Base-by-base conservation (phyloP, 2,888 invertebrate species). In the Cryptus armator region DNA sequence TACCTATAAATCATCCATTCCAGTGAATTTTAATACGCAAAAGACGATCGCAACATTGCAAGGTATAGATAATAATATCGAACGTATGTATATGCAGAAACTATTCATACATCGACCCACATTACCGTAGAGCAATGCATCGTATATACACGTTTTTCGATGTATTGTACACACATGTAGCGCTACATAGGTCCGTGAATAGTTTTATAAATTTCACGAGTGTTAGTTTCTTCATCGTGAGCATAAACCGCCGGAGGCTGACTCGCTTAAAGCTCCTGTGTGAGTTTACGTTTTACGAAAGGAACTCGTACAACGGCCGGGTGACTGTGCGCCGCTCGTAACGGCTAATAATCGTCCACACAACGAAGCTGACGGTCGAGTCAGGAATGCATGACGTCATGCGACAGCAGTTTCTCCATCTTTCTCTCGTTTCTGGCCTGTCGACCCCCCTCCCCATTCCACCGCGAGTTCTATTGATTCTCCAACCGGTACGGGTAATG, bases 361-460 rank as follows among this genome's bases (percentile, higher is more conserved):
- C 80, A 32, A 43, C 51, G 53, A 32, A 53, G 84, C 76, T 78
- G 86, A 82, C 83, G 64, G 56, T 44, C 68, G 70, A 75, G 75
- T 71, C 74, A 84, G 81, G 86, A 86, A 86, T 86, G 83, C 86
- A 75, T 86, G 86, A 86, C 86, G 86, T 86, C 86, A 86, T 70
- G 7, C 9, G 46, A 16, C 19, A 37, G 66, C 46, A 19, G n/a
- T 82, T 44, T n/a, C 59, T n/a, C 16, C 37, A 16, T 77, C 59
- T 75, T n/a, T 59, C 32, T 64, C 44, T 44, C 53, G 24, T 24
- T 24, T 56, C 56, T 24, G 24, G 1, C 19, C 56, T 24, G 56
- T 19, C 24, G 19, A 3, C 56, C 5, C 24, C 56, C 12, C 24
- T 3, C 19, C 10, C 37, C 37, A 0, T 37, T 6, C 9, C 7